A percentile compares a stretch with the other conserved stretches of the same genome.
Evolutionary conservation across 2,888 invertebrate genomes (phyloP).

Genomic region (Mimas tiliae): DNA sequence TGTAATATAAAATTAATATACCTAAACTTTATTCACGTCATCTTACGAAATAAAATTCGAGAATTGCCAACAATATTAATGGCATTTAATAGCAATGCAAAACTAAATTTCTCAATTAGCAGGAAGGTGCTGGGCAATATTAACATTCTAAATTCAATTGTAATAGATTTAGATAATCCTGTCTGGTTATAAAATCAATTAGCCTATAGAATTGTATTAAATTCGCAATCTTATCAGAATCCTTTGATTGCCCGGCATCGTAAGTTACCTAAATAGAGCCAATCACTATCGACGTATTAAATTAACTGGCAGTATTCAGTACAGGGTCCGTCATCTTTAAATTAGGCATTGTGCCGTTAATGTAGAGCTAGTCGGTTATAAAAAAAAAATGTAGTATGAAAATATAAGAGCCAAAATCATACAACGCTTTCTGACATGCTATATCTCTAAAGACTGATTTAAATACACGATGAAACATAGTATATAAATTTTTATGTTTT

Average conservation of each 20-base stretch:
- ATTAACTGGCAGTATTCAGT: slow-evolving; percentile 36
- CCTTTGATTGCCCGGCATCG: slow-evolving; percentile 52
- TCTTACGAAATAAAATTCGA: slow-evolving; percentile 4
- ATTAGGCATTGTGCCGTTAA: slow-evolving; percentile 42
- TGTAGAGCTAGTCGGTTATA: slow-evolving; percentile 29
- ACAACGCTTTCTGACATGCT: too few relatives aligned
- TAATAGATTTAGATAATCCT: slow-evolving; percentile 23
- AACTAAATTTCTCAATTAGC: slow-evolving; percentile 15
- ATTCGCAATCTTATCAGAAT: slow-evolving; percentile 42
- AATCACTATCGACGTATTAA: slow-evolving; percentile 34
- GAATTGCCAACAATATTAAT: slow-evolving; percentile 2
- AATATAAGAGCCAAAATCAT: too few relatives aligned
- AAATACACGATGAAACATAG: too few relatives aligned
- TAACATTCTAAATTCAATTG: slow-evolving; percentile 23
- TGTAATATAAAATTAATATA: background rate
- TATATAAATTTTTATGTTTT: too few relatives aligned
- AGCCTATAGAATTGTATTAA: slow-evolving; percentile 37
- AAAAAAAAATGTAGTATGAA: background rate
- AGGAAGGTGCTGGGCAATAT: background rate
- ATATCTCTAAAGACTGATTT: too few relatives aligned
- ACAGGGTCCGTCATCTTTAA: slow-evolving; percentile 40
- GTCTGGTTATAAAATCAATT: slow-evolving; percentile 41
- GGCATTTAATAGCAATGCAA: background rate
- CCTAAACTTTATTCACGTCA: background rate
- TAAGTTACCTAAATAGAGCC: slow-evolving; percentile 46